Conservation (phyloP, 2,888 invertebrate genomes). For the Elysia crispata region DNA sequence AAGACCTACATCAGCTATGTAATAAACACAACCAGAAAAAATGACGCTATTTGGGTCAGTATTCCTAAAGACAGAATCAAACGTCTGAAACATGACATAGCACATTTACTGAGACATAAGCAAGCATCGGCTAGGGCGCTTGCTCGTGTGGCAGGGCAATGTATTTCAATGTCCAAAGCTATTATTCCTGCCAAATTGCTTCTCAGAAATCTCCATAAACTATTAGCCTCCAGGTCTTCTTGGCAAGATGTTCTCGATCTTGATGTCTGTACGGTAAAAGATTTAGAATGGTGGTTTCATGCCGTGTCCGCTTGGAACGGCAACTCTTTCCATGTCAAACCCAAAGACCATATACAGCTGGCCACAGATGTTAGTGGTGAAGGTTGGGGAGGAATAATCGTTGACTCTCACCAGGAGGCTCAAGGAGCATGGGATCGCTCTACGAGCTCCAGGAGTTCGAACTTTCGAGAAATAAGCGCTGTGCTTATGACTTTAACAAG, state of each 20-base stretch:
- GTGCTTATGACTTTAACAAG: conserved; percentile 3
- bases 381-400: not conserved
- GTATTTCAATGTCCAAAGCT: not conserved
- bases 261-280: not conserved
- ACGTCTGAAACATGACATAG: not conserved
- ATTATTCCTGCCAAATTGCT: not conserved
- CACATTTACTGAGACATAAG: not conserved
- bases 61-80: not conserved
- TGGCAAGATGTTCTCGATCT: not conserved
- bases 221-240: not conserved
- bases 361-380: not conserved
- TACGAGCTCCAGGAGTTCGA: not conserved
- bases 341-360: not conserved
- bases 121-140: not conserved
- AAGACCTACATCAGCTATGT: too few relatives aligned
- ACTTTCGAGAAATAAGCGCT: conserved; percentile 23
- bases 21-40: too few relatives aligned
- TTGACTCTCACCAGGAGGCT: not conserved
- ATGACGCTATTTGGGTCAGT: too few relatives aligned
- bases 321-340: not conserved
- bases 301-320: not conserved
- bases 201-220: not conserved
- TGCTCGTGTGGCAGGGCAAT: not conserved
- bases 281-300: not conserved
- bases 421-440: conserved; percentile 26